Percentiles rank a stretch among this genome's conserved stretches.
Conservation (phyloP, 23 tunicate genomes). For the Trididemnum clinides region DNA sequence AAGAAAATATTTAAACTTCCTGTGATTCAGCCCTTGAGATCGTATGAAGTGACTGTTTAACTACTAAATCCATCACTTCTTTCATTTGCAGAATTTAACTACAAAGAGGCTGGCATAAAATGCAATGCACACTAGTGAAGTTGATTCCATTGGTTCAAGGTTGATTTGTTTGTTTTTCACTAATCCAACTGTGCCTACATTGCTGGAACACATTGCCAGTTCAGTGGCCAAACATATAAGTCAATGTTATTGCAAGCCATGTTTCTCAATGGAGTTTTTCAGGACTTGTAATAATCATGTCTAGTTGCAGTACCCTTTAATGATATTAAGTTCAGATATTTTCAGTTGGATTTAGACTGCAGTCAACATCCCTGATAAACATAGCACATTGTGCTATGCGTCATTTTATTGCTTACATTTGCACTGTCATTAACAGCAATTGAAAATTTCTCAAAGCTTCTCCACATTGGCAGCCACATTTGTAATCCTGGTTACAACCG, state of each 20-base stretch:
- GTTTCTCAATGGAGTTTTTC: constrained; percentile 25
- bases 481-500: constrained; percentile 10
- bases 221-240: constrained; percentile 49
- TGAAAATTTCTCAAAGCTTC: constrained; percentile 4
- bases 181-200: constrained; percentile 41
- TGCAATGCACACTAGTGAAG: constrained; percentile 49
- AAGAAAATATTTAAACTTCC: constrained; percentile 51
- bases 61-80: too few species aligned
- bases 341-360: constrained; percentile 39
- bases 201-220: too few species aligned
- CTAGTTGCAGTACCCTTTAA: constrained; percentile 58
- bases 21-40: constrained; percentile 54
- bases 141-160: constrained; percentile 25
- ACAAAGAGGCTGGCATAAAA: constrained; percentile 50
- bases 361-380: constrained; percentile 52
- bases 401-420: constrained; percentile 35
- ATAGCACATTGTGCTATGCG: constrained; percentile 35
- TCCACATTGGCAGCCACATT: constrained; percentile 28
- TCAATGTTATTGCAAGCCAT: constrained; percentile 41
- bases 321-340: constrained; percentile 6
- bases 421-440: constrained; percentile 39
- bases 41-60: constrained; percentile 48
- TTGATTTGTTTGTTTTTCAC: constrained; percentile 22
- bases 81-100: constrained; percentile 44
- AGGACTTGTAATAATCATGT: constrained; percentile 37